Base-by-base conservation (phyloP, 2,797 vertebrate genomes). In the Corythornis leucogaster region DNA sequence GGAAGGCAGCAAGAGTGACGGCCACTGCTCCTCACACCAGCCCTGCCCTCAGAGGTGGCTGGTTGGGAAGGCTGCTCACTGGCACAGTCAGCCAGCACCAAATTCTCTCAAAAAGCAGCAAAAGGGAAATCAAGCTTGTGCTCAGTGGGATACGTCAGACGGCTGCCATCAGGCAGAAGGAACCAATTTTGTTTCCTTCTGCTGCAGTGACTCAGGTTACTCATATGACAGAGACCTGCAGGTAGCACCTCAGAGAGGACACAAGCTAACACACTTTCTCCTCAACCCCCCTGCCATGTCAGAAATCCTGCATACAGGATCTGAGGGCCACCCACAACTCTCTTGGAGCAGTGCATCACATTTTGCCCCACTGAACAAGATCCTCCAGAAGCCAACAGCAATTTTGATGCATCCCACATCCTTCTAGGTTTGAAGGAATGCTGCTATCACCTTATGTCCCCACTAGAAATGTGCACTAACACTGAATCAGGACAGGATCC, bases 1-100 rank as follows among this genome's bases (percentile, higher is more conserved):
- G 40, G 38, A 24, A 64, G 68, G 61, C 33, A 51, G 64, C 43
- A 53, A 20, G 16, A 70, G 40, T 2, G 2, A 2, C 0, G 3
- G 53, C 4, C 20, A 20, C 2, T 3, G 3, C n/a, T 71, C 46
- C 46, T 15, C 1, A 2, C 5, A 9, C 1, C 0, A 0, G 57
- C 30, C 26, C 38, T 31, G 59, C 69, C 67, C 64, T 30, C 1
- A 11, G 54, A 51, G 45, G 26, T 11, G 31, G 53, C 31, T 31
- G 74, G 15, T n/a, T 57, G 22, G 35, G 78, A 63, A 81, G 74
- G 31, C 61, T 21, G 54, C 50, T 87, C n/a, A n/a, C n/a, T n/a
- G n/a, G 67, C 22, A 15, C 24, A 35, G 18, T 15, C 63, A 64
- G 15, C 55, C 61, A 61, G 53, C 81, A 68, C 25, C 45, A 40